A percentile compares a stretch with the other conserved stretches of the same genome.
These are phyloP conservation scores for Keiferia lycopersicella DNA, from an alignment of 2,888 invertebrate species.

Conservation along the genomic window DNA sequence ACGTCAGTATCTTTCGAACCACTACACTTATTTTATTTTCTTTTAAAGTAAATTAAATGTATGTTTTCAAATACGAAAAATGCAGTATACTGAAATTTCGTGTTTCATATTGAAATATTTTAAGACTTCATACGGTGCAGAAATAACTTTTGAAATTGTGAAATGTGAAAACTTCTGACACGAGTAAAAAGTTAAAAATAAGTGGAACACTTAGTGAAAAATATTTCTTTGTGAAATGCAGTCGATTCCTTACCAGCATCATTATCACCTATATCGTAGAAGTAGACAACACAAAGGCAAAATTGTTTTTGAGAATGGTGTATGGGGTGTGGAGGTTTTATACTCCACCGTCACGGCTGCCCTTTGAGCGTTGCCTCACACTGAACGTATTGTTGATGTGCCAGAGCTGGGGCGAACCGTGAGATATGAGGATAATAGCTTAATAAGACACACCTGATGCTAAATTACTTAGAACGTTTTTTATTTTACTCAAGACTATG, in stretches of 20 bases:
- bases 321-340: conserved; percentile 72
- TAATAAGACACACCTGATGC: conserved; percentile 7
- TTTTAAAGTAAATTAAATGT: no score
- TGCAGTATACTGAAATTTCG: neutral
- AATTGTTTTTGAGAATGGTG: conserved; percentile 57
- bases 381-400: conserved; percentile 70
- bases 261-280: neutral
- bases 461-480: neutral
- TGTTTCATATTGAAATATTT: neutral
- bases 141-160: neutral
- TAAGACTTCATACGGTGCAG: neutral
- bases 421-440: conserved; percentile 38
- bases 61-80: no score
- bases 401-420: conserved; percentile 43
- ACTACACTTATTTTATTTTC: no score
- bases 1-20: no score
- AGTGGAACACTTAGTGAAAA: no score
- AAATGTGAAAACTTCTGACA: neutral
- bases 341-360: conserved; percentile 65
- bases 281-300: conserved; percentile 46
- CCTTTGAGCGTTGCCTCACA: conserved; percentile 76
- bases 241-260: conserved; percentile 11
- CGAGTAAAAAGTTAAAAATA: neutral
- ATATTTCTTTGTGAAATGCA: neutral
- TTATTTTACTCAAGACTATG: neutral